Evolutionary conservation across 2,113 vertebrate genomes (phyloP).

Genomic region (Amphiprion percula): DNA sequence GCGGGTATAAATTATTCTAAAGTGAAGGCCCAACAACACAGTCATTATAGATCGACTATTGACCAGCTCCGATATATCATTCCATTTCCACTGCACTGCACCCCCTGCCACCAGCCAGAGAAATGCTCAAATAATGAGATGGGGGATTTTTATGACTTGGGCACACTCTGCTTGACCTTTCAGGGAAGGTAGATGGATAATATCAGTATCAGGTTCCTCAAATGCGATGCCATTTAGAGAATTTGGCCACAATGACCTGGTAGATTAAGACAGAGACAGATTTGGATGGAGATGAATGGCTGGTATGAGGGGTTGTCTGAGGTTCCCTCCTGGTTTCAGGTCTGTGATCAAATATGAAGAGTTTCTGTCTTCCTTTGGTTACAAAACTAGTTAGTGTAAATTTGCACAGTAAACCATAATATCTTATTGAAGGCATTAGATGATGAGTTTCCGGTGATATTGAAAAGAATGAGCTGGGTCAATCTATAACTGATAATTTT

Average conservation of each 20-base stretch:
- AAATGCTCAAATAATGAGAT: slow-evolving; percentile 82
- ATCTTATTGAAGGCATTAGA: background rate
- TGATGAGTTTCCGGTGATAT: no score
- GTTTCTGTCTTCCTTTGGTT: background rate
- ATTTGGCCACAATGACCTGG: slow-evolving; percentile 45
- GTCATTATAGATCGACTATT: slow-evolving; percentile 83
- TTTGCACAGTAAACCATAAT: background rate
- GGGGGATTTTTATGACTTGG: slow-evolving; percentile 75
- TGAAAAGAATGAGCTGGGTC: no score
- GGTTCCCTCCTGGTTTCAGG: slow-evolving; percentile 20
- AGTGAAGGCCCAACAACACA: slow-evolving; percentile 84
- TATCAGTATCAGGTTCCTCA: slow-evolving; percentile 43
- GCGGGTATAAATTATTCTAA: slow-evolving; percentile 85
- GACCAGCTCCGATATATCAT: slow-evolving; percentile 80
- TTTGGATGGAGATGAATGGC: slow-evolving; percentile 45
- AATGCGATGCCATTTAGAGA: slow-evolving; percentile 51
- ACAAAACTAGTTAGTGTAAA: background rate
- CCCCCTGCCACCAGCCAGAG: slow-evolving; percentile 62
- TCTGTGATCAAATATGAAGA: slow-evolving; percentile 24
- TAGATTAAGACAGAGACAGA: slow-evolving; percentile 49
- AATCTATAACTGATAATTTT: no score
- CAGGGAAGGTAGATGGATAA: slow-evolving; percentile 67
- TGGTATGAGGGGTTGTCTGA: slow-evolving; percentile 2
- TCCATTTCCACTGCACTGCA: slow-evolving; percentile 69
- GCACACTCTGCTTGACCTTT: slow-evolving; percentile 80